Evolutionary conservation across 1,140 invertebrate genomes (phyloP).

Genomic region (Holotrichia oblita): DNA sequence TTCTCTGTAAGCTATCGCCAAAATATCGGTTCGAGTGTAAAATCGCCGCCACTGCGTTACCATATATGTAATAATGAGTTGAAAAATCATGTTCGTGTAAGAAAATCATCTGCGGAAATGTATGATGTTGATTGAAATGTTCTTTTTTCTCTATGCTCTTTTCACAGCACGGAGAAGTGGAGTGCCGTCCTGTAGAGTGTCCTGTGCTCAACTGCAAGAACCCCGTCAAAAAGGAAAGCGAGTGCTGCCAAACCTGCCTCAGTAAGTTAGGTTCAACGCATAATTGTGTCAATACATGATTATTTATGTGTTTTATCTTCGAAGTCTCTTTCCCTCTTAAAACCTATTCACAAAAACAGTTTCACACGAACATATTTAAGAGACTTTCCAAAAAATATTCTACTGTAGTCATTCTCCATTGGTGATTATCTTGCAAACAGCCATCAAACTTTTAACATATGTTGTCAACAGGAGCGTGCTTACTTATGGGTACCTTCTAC

Average conservation of each 20-base stretch:
- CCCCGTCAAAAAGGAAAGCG: slow-evolving; percentile 77
- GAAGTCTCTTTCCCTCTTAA: not conserved
- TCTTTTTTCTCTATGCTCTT: slow-evolving; percentile 38
- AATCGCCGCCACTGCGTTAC: not conserved
- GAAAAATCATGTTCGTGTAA: not conserved
- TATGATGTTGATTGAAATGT: slow-evolving; percentile 17
- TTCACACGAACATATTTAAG: not conserved
- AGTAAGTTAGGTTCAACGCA: slow-evolving; percentile 70
- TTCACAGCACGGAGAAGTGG: slow-evolving; percentile 81
- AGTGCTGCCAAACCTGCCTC: slow-evolving; percentile 87
- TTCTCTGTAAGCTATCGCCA: not conserved
- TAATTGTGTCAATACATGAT: not conserved
- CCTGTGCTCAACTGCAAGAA: slow-evolving; percentile 79
- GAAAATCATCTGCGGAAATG: not conserved
- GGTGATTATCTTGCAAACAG: not conserved
- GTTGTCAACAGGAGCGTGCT: slow-evolving; percentile 76
- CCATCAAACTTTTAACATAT: not conserved
- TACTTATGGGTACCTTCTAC: slow-evolving; percentile 77
- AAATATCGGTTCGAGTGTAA: not conserved
- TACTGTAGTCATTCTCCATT: slow-evolving; percentile 8
- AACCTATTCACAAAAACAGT: not conserved
- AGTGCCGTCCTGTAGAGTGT: slow-evolving; percentile 82
- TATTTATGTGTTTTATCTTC: no score
- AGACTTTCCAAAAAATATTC: no score
- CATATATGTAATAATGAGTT: not conserved